Percentiles rank a stretch among this genome's conserved stretches.
Conservation (phyloP, 1,140 invertebrate species). For the Eumaeus atala region DNA sequence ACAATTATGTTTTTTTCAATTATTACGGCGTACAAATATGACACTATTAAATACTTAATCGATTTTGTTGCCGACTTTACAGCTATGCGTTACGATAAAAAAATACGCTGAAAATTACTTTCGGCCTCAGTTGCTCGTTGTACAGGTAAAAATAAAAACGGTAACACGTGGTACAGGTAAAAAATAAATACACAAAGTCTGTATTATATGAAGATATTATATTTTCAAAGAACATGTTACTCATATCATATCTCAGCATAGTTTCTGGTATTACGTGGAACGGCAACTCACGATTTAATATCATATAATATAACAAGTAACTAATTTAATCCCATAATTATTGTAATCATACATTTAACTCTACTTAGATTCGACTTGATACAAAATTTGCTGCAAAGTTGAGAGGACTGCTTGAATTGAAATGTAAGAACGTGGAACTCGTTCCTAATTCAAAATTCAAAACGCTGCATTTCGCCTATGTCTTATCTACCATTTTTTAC, state of each 20-base stretch:
- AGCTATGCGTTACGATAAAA: too few relatives aligned
- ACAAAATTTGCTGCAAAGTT: conserved; percentile 54
- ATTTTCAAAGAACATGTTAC: conserved; percentile 73
- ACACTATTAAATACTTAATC: too few relatives aligned
- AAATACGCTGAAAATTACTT: too few relatives aligned
- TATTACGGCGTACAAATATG: too few relatives aligned
- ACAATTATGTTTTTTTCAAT: too few relatives aligned
- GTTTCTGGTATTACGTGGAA: conserved; percentile 66
- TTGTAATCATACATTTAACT: conserved; percentile 58
- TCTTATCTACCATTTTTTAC: conserved; percentile 51
- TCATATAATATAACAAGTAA: conserved; percentile 63
- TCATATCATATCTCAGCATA: conserved; percentile 57
- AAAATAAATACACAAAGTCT: conserved; percentile 44
- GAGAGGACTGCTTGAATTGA: conserved; percentile 11
- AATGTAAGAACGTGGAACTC: conserved; percentile 7
- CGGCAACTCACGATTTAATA: conserved; percentile 34
- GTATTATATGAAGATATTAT: conserved; percentile 72
- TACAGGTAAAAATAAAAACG: too few relatives aligned
- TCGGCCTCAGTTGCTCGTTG: too few relatives aligned
- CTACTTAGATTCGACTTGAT: conserved; percentile 48
- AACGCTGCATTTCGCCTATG: conserved; percentile 39
- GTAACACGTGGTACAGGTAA: neutral
- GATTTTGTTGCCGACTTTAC: too few relatives aligned
- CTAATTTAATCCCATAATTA: conserved; percentile 66
- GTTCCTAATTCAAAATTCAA: conserved; percentile 26